These are phyloP conservation scores for Gymnorhina tibicen DNA, from an alignment of 2,113 vertebrate genomes.

Conservation along the genomic window DNA sequence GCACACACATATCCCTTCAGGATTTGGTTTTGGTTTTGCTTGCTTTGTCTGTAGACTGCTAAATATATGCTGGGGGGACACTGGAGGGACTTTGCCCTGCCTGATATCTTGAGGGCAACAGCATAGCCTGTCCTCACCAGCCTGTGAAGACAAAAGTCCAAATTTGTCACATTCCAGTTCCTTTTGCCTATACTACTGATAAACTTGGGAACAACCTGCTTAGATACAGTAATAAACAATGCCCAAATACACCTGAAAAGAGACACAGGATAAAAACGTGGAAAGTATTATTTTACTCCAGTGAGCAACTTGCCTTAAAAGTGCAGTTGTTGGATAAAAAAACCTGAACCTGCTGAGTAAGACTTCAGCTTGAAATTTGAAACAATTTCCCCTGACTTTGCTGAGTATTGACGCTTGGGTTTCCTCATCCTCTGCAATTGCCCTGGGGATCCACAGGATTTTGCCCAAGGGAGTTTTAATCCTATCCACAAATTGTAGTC, in stretches of 20 bases:
- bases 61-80: not conserved
- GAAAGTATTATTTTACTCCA: not conserved
- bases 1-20: accelerated
- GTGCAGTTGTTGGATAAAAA: not conserved
- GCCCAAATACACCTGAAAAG: not conserved
- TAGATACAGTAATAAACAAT: not conserved
- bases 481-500: not conserved
- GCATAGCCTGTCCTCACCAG: not conserved
- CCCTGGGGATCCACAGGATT: not conserved
- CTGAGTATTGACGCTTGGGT: not conserved
- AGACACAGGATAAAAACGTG: not conserved
- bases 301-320: not conserved
- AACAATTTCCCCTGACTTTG: not conserved
- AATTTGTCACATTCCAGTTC: not conserved
- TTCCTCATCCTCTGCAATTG: not conserved
- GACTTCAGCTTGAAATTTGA: not conserved
- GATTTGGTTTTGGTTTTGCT: not conserved
- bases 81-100: not conserved
- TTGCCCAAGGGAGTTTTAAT: not conserved
- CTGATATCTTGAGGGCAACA: not conserved
- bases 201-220: not conserved
- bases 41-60: not conserved
- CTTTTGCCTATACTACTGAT: not conserved
- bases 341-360: not conserved
- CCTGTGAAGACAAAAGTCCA: not conserved